phyloP scores from a whole-genome alignment of 2,113 vertebrate species.

The Crocuta crocuta region DNA sequence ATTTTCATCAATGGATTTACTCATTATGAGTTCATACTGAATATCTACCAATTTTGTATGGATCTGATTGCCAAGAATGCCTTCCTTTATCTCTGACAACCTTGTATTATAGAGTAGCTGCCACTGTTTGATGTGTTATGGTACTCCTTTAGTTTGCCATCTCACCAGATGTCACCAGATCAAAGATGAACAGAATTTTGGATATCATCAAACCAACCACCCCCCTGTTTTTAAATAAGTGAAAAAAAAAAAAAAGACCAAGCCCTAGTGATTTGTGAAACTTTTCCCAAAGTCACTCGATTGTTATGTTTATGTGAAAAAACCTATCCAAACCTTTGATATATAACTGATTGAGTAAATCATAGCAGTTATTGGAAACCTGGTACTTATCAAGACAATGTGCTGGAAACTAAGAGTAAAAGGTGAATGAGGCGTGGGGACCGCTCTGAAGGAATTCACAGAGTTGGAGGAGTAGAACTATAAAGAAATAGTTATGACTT shows the following conservation, averaged over 20 bases:
- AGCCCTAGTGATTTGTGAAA: background rate
- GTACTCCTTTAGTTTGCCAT: background rate
- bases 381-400: background rate
- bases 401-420: background rate
- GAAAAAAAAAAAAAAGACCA: background rate
- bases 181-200: background rate
- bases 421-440: background rate
- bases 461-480: background rate
- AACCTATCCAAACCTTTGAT: background rate
- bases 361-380: background rate
- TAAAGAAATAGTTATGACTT: background rate
- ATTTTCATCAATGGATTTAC: background rate
- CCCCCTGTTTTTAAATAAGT: background rate
- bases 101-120: background rate
- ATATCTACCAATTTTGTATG: background rate
- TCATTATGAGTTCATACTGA: background rate
- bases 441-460: background rate
- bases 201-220: background rate
- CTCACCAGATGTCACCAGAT: background rate
- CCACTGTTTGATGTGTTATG: background rate
- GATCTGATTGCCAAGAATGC: background rate
- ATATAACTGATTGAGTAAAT: background rate
- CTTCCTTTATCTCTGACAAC: background rate
- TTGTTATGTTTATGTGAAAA: slow-evolving; percentile 20
- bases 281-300: background rate